A percentile compares a stretch with the other conserved stretches of the same genome.
These are phyloP conservation scores for Peromyscus californicus DNA, from an alignment of 2,113 vertebrate species.

Conservation along the genomic window DNA sequence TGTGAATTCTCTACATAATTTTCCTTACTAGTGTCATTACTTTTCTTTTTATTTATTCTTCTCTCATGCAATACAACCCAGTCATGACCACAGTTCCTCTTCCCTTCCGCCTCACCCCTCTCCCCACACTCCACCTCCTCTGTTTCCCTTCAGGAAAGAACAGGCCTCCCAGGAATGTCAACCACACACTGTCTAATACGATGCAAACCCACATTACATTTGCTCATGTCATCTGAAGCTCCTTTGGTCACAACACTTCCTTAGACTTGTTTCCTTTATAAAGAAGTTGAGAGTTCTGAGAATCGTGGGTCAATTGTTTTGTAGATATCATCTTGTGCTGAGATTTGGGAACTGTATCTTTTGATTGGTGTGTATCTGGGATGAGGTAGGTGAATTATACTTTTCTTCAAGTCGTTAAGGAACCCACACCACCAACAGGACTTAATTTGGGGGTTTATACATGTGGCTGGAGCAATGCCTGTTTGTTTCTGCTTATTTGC, in stretches of 20 bases:
- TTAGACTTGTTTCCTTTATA: background rate
- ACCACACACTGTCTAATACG: too few species aligned
- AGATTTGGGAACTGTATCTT: background rate
- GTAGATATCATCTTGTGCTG: background rate
- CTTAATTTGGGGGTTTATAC: background rate
- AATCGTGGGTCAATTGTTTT: too few species aligned
- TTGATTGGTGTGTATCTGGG: background rate
- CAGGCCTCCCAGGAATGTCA: too few species aligned
- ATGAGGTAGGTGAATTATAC: background rate
- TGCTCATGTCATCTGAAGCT: background rate
- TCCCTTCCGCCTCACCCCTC: too few species aligned
- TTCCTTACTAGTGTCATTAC: background rate
- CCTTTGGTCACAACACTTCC: background rate
- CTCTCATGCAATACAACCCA: too few species aligned
- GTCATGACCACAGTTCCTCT: too few species aligned
- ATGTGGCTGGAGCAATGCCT: background rate
- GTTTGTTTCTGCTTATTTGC: background rate
- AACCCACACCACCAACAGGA: background rate
- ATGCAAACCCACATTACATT: background rate
- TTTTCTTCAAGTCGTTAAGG: background rate
- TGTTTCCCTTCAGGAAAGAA: too few species aligned
- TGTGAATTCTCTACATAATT: background rate
- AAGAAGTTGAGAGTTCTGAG: background rate
- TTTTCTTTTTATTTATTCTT: too few species aligned
- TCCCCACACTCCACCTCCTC: too few species aligned